Evolutionary conservation across 2,113 vertebrate genomes (phyloP).

Genomic region (Heliornis fulica): DNA sequence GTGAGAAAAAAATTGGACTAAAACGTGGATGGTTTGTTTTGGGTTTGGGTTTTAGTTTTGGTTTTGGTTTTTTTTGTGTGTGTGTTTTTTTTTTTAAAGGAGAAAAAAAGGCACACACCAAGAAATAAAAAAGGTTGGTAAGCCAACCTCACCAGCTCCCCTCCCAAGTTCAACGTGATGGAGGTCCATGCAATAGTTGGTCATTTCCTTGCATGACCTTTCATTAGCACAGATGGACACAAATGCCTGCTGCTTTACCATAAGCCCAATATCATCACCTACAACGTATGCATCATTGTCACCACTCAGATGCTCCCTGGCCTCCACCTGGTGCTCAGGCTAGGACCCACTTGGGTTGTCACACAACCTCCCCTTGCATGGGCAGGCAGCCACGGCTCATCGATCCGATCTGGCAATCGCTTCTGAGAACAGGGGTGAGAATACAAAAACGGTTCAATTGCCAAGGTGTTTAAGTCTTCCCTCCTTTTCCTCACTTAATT

Average conservation of each 20-base stretch:
- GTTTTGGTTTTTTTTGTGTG: no score
- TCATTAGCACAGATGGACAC: not conserved
- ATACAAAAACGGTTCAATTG: not conserved
- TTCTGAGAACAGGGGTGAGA: not conserved
- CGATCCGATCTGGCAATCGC: accelerated
- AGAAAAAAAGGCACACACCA: not conserved
- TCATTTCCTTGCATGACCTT: not conserved
- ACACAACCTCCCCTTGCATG: accelerated
- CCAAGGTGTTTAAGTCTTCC: not conserved
- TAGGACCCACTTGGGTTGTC: not conserved
- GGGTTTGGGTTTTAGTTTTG: no score
- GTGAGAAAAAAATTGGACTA: not conserved
- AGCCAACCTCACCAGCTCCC: not conserved
- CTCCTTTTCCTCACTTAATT: not conserved
- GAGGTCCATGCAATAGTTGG: not conserved
- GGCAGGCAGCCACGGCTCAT: not conserved
- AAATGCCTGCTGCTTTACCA: not conserved
- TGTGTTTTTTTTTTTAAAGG: no score
- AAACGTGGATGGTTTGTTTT: not conserved
- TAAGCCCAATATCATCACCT: not conserved
- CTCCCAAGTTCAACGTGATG: not conserved
- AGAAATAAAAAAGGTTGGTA: not conserved
- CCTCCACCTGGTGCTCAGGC: not conserved
- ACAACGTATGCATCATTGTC: not conserved
- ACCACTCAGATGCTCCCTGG: not conserved